phyloP scores from a whole-genome alignment of 2,797 vertebrate species.

The Sebastes minor region DNA sequence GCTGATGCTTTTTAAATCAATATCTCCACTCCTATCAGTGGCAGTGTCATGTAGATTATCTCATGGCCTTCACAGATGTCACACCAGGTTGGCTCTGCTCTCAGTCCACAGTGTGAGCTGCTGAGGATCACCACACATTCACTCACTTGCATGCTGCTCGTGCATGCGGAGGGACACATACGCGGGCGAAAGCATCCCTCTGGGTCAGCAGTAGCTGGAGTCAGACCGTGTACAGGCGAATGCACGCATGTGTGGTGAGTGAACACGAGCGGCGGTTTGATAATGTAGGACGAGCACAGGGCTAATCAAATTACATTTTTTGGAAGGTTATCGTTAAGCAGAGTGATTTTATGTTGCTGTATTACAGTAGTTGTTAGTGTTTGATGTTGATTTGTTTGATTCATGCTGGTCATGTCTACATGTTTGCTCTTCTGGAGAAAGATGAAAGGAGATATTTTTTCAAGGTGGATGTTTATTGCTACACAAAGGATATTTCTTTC shows the following conservation, averaged over 20 bases:
- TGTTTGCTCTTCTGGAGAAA: conserved; percentile 1
- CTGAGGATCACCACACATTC: conserved; percentile 57
- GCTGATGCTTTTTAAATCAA: conserved; percentile 80
- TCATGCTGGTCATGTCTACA: not conserved
- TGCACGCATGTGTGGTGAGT: conserved; percentile 67
- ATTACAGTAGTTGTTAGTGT: not conserved
- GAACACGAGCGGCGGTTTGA: conserved; percentile 18
- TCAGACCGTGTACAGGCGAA: conserved; percentile 41
- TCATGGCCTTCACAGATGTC: conserved; percentile 78
- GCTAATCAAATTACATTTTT: not conserved
- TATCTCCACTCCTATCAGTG: conserved; percentile 71
- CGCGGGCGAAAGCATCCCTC: conserved; percentile 43
- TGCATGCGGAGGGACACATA: conserved; percentile 51
- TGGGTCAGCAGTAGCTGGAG: conserved; percentile 50
- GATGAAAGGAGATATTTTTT: conserved; percentile 4
- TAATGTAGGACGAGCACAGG: not conserved
- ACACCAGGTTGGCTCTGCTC: conserved; percentile 74
- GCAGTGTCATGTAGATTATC: conserved; percentile 80
- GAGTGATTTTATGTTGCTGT: not conserved
- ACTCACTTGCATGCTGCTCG: conserved; percentile 41
- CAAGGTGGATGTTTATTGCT: conserved; percentile 9
- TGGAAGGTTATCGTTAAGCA: not conserved
- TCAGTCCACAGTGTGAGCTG: conserved; percentile 59
- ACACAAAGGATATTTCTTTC: not conserved
- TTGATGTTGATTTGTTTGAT: conserved; percentile 11